phyloP scores from a whole-genome alignment of 2,797 vertebrate genomes.

The Cygnus olor region DNA sequence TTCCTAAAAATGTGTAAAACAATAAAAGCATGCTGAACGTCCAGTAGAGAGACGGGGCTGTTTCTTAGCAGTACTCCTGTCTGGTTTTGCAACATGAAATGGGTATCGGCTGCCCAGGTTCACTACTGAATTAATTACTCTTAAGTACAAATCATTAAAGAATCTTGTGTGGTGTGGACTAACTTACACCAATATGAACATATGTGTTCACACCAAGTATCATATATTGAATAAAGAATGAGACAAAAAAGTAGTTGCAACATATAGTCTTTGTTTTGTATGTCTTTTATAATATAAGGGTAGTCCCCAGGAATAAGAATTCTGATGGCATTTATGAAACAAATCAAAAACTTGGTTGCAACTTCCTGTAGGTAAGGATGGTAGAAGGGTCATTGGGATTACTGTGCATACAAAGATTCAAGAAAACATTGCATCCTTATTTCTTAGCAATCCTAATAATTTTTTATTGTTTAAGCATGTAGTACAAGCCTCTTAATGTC shows the following conservation, averaged over 20 bases:
- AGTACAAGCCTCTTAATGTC: neutral
- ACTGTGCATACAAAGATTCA: neutral
- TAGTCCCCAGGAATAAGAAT: neutral
- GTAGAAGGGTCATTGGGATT: neutral
- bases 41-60: neutral
- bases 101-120: neutral
- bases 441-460: neutral
- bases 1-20: neutral
- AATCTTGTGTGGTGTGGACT: neutral
- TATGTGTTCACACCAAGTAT: neutral
- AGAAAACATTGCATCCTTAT: neutral
- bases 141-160: neutral
- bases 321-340: neutral
- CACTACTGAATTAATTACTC: neutral
- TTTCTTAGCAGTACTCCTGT: neutral
- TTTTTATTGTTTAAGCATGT: neutral
- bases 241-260: neutral
- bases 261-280: neutral
- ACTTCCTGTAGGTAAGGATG: neutral
- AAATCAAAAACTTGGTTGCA: neutral
- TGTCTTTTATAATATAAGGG: neutral
- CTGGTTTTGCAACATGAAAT: neutral
- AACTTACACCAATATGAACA: neutral
- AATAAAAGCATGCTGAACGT: neutral
- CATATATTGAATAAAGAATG: neutral